A percentile compares a stretch with the other conserved stretches of the same genome.
Evolutionary conservation across 1,140 invertebrate genomes (phyloP).

Genomic region (Saxidomus purpurata): DNA sequence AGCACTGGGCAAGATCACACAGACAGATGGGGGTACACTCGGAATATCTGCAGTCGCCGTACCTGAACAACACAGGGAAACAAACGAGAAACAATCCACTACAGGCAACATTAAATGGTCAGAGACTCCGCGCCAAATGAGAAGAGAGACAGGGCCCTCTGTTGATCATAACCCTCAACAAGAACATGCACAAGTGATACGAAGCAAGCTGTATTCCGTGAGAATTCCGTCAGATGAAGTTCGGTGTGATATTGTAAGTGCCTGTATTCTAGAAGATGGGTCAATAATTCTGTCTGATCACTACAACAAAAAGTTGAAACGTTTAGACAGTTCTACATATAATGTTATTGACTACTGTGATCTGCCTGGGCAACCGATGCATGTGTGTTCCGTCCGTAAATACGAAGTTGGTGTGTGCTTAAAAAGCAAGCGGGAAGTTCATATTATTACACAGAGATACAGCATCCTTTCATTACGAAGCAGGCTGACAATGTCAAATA

Average conservation of each 20-base stretch:
- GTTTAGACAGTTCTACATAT: neutral
- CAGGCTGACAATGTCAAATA: neutral
- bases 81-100: too few species aligned
- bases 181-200: neutral
- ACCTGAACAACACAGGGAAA: too few species aligned
- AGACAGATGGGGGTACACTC: too few species aligned
- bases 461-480: neutral
- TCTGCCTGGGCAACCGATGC: neutral
- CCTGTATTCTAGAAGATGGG: too few species aligned
- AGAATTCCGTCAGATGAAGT: neutral
- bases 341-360: neutral
- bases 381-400: neutral
- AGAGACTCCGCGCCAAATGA: too few species aligned
- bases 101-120: too few species aligned
- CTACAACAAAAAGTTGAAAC: neutral
- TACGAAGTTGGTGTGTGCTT: neutral
- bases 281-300: neutral
- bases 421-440: neutral
- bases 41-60: too few species aligned
- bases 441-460: too few species aligned
- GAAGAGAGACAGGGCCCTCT: too few species aligned
- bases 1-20: too few species aligned
- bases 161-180: too few species aligned
- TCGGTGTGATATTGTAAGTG: too few species aligned
- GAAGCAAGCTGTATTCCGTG: neutral